Evolutionary conservation across 2,888 invertebrate species (phyloP), one percentile per base, ranked within the genome.

Genomic region (Microctonus hyperodae): DNA sequence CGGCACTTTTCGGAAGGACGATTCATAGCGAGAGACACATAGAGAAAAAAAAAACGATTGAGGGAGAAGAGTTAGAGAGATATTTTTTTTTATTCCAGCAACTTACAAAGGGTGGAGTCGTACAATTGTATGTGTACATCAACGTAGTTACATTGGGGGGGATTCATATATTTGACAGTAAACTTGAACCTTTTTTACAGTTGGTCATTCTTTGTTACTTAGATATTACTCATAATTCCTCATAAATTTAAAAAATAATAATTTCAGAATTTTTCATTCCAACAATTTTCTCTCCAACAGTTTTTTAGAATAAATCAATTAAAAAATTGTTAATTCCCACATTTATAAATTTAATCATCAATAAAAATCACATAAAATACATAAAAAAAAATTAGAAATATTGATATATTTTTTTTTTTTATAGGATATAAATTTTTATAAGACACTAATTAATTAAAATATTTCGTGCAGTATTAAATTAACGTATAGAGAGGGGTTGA

Each of bases 1-100:
- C 35, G 69, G 48, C 16, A 53, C 63, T 63, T 64, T 63, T 59
- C 64, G 51, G 56, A 23, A 64, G 55, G 44, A 50, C 33, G 37
- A 48, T n/a, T 44, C 16, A 16, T 16, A 16, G 6, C 9, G 44
- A 6, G 16, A 40, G 44, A 44, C 16, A n/a, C 44, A 44, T n/a
- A n/a, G n/a, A n/a, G n/a, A n/a, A n/a, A n/a, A n/a, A n/a, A n/a
- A n/a, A 37, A n/a, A n/a, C n/a, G 55, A 33, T 13, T 31, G 16
- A 10, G 13, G 28, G 13, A 13, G 53, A 0, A 44, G 20, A 35
- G 35, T 9, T 5, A 4, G 20, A 9, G 16, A 16, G 6, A 44
- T 7, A n/a, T 9, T 7, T 44, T 44, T 20, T 55, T 53, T 53
- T 0, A 31, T n/a, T 55, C 13, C 11, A 28, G 2, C 3, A 28